Conservation (phyloP, 2,797 vertebrate genomes). For the Hipposideros larvatus region DNA sequence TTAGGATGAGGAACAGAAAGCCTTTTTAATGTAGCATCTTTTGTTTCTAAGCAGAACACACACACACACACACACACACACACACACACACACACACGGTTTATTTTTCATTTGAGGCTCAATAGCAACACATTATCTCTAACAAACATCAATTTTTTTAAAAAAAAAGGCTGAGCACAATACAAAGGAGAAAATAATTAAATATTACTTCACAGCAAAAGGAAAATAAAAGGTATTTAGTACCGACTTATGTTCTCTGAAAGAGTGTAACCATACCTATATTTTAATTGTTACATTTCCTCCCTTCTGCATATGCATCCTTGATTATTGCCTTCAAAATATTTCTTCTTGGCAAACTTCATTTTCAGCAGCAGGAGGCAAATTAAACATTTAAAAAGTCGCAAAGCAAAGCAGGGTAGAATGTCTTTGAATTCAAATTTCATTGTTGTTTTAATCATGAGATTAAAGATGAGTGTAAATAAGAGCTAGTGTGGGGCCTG, state of each 20-base stretch:
- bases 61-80: not conserved
- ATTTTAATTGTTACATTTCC: not conserved
- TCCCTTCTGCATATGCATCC: not conserved
- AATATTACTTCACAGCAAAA: not conserved
- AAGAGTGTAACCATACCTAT: not conserved
- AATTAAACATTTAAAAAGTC: not conserved
- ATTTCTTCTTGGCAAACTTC: slow-evolving; percentile 31
- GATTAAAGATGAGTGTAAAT: not conserved
- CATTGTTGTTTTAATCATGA: slow-evolving; percentile 67
- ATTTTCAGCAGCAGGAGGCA: slow-evolving; percentile 39
- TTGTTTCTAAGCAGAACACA: slow-evolving; percentile 14
- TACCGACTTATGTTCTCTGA: not conserved
- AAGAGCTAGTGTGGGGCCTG: not conserved
- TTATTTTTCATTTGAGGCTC: not conserved
- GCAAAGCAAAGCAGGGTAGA: not conserved
- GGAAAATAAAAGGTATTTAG: not conserved
- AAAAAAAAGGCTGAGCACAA: too few species aligned
- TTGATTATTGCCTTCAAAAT: not conserved
- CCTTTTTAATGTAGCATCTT: not conserved
- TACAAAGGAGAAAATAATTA: not conserved
- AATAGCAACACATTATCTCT: not conserved
- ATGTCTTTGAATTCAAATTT: slow-evolving; percentile 70
- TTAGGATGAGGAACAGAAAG: not conserved
- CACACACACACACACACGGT: accelerated
- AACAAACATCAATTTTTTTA: not conserved